These are phyloP conservation scores for Oncorhynchus masou DNA, from an alignment of 2,113 vertebrate genomes.

Conservation along the genomic window DNA sequence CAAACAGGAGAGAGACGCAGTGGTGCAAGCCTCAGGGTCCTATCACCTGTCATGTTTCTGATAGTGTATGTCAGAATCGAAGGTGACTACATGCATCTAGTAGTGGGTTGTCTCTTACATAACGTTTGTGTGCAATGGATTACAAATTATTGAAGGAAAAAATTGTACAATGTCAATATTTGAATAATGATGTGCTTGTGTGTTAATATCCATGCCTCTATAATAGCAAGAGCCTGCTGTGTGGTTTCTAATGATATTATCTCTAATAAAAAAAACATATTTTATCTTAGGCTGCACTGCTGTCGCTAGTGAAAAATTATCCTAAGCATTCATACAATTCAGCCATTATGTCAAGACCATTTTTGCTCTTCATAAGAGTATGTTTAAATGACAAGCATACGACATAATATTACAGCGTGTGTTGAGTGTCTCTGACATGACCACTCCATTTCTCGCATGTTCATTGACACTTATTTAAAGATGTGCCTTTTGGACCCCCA, in stretches of 20 bases:
- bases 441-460: slow-evolving; percentile 24
- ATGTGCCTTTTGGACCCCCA: neutral
- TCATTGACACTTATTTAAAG: slow-evolving; percentile 43
- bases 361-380: neutral
- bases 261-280: neutral
- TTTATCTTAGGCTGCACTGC: neutral
- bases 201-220: neutral
- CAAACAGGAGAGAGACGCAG: slow-evolving; percentile 61
- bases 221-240: neutral
- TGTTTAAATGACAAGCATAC: slow-evolving; percentile 10
- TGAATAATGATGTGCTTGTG: neutral
- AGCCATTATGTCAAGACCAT: neutral
- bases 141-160: too few relatives aligned
- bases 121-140: too few relatives aligned
- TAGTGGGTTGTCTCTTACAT: neutral
- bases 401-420: slow-evolving; percentile 8
- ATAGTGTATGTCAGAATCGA: slow-evolving; percentile 7
- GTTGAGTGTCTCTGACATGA: slow-evolving; percentile 33
- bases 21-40: slow-evolving; percentile 61
- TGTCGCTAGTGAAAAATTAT: neutral
- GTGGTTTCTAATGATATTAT: neutral
- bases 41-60: slow-evolving; percentile 64
- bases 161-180: neutral
- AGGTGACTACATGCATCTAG: neutral
- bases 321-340: neutral